Evolutionary conservation across 1,140 invertebrate species (phyloP).

Genomic region (Muscidifurax raptorellus): DNA sequence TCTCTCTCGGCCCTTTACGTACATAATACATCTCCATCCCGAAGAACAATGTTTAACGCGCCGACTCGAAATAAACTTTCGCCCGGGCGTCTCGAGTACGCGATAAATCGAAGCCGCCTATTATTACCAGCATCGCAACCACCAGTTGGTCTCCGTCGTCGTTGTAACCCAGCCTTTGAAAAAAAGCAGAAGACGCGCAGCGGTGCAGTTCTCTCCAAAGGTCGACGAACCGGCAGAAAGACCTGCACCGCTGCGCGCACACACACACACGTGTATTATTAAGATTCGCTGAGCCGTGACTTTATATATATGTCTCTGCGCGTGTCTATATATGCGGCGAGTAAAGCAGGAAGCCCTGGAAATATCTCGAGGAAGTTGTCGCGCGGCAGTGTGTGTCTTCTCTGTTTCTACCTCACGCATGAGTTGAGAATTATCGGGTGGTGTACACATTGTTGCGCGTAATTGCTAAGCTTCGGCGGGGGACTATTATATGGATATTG

Average conservation of each 20-base stretch:
- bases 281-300: constrained; percentile 9
- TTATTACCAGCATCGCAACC: background rate
- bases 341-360: background rate
- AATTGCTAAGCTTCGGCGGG: background rate
- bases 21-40: background rate
- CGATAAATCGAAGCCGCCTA: constrained; percentile 32
- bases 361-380: constrained; percentile 27
- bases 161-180: background rate
- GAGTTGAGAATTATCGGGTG: background rate
- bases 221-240: background rate
- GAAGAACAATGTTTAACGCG: background rate
- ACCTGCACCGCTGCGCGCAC: background rate
- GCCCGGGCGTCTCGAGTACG: background rate
- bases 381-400: background rate
- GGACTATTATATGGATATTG: no score
- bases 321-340: background rate
- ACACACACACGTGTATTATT: constrained; percentile 5
- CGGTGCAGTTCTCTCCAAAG: background rate
- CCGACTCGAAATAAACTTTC: background rate
- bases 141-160: constrained; percentile 22
- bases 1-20: no score
- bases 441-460: background rate
- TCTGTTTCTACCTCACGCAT: background rate
- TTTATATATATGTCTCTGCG: background rate
- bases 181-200: background rate